Evolutionary conservation across 30 jellyfish, hydroid and myxozoan genomes (phyloP), one percentile per base, ranked within the genome.

Genomic region (Hydractinia echinata): DNA sequence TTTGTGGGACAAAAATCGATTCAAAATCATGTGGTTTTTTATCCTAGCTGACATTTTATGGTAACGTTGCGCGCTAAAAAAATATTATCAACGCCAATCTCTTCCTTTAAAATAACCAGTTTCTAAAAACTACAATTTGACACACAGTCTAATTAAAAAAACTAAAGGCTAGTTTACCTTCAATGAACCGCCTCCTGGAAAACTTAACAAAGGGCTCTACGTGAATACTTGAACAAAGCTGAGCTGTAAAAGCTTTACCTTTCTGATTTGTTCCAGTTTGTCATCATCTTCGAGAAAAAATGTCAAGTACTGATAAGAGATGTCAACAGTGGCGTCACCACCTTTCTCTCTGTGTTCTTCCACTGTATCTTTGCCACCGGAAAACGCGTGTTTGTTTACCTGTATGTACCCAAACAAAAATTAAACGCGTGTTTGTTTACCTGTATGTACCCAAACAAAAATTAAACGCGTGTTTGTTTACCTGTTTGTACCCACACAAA

Each of bases 291-390:
- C 99, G 20, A 95, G 76, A 55, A 95, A 95, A 85, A 88, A 95
- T 30, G 95, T 81, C 79, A 95, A 74, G 79, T 95, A 95, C 30
- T 86, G 96, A 76, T 76, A 89, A 4, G 96, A 51, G 16, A 95
- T 87, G 69, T 95, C 99, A 15, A 95, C 99, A 5, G 95, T 79
- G 50, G 53, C 56, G 68, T 89, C 99, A 10, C 95, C 99, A 16
- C 99, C 99, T 52, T 72, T 77, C 69, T 73, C 76, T 10, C 99
- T 85, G 70, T 95, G 99, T 51, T 95, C 99, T 84, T 95, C 99
- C 13, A 95, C 77, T 14, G 97, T 88, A 15, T 77, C 96, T 70
- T 77, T 86, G 30, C 99, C 99, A 6, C 99, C 99, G 79, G 99
- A 95, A 71, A 89, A 95, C 5, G 99, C 99, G 76, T 95, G 95